Base-by-base conservation (phyloP, 2,113 vertebrate species). In the Gasterosteus aculeatus region DNA sequence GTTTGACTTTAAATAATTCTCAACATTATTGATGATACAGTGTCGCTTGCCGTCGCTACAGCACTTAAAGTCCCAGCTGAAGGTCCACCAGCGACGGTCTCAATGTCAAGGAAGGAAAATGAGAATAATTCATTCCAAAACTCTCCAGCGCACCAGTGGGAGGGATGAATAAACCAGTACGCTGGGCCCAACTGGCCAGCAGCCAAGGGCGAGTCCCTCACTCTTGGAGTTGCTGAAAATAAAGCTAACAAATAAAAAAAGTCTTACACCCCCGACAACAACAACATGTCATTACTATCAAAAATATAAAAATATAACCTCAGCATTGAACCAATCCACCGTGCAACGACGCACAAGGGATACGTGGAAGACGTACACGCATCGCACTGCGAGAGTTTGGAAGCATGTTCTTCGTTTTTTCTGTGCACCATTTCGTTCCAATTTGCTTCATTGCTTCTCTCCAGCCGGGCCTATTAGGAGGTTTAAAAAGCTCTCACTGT, bases 51-150 rank as follows among this genome's bases (percentile, higher is more conserved):
- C 12, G 58, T 22, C 8, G 51, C 80, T 26, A 47, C 67, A 39
- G 68, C 65, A 39, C 83, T 70, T 31, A 73, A 63, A 61, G 84
- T 80, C 82, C 70, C 84, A 42, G 73, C 57, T 56, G 74, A 80
- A 78, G 82, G 80, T 84, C 77, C 79, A 19, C 64, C 2, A 22
- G 84, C 77, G 67, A 84, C 14, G 53, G 26, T 67, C 61, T 87
- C 87, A 87, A 89, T 86, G 85, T 83, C 81, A 81, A 73, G 70
- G 74, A 83, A 85, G 80, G 80, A 85, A 84, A 84, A 81, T 78
- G 64, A 77, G 83, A 87, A 87, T 86, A 87, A 87, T 87, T 87
- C 78, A 90, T 77, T 76, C 59, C 70, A 35, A 54, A 65, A 72
- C 71, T 72, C 64, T 85, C 47, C 73, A 77, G 77, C 80, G 65